These are phyloP conservation scores for Cheilosia pagana DNA, from an alignment of 2,888 invertebrate species.

Conservation along the genomic window DNA sequence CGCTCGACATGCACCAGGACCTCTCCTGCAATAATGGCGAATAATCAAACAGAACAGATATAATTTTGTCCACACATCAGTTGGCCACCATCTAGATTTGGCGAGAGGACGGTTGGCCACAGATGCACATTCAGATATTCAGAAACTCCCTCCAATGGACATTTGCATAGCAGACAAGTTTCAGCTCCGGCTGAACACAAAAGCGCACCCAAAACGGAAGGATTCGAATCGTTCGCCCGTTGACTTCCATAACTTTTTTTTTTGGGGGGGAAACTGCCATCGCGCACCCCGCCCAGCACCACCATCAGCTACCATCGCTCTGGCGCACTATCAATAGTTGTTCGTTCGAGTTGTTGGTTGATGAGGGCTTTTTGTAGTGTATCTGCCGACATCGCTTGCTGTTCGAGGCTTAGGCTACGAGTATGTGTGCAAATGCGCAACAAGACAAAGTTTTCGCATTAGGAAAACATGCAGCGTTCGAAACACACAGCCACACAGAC, in stretches of 20 bases:
- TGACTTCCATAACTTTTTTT: conserved; percentile 69
- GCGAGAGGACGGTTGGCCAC: conserved; percentile 19
- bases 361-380: conserved; percentile 39
- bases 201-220: conserved; percentile 38
- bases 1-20: not conserved
- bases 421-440: conserved; percentile 59
- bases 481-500: conserved; percentile 43
- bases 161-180: conserved; percentile 67
- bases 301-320: conserved; percentile 16
- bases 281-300: not conserved
- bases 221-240: conserved; percentile 70
- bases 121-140: conserved; percentile 35
- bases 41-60: conserved; percentile 74
- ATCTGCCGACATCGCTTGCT: conserved; percentile 26
- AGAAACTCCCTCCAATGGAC: not conserved
- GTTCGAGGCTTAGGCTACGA: not conserved
- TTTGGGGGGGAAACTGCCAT: conserved; percentile 44
- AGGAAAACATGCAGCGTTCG: conserved; percentile 31
- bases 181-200: conserved; percentile 21
- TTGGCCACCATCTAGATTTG: conserved; percentile 55
- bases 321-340: conserved; percentile 63
- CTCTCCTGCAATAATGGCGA: conserved; percentile 67
- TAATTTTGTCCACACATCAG: conserved; percentile 75
- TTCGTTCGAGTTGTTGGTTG: conserved; percentile 43
- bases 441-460: conserved; percentile 72